Conservation (phyloP, 1,140 invertebrate species). For the Sarcophaga peregrina region DNA sequence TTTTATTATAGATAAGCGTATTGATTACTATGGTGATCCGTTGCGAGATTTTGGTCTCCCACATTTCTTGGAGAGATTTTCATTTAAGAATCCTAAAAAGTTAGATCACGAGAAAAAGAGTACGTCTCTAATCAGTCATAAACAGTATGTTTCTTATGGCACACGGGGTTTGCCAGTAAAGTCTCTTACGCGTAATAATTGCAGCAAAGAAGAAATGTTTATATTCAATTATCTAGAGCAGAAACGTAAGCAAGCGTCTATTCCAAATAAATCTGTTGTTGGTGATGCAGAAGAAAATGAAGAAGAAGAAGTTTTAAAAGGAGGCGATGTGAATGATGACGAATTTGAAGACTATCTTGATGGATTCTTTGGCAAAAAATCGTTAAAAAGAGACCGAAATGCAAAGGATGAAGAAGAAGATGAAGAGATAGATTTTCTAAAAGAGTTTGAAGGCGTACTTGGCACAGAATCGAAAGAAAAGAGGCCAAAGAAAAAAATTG, state of each 20-base stretch:
- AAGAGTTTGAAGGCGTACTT: conserved; percentile 59
- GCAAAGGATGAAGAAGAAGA: conserved; percentile 62
- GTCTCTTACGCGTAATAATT: conserved; percentile 56
- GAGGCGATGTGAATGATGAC: conserved; percentile 82
- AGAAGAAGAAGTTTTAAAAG: conserved; percentile 64
- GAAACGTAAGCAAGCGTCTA: conserved; percentile 57
- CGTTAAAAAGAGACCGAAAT: conserved; percentile 62
- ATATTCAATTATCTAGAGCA: conserved; percentile 65
- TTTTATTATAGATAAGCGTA: conserved; percentile 71
- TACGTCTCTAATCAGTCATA: conserved; percentile 55
- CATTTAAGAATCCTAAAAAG: conserved; percentile 96
- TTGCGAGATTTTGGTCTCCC: conserved; percentile 90
- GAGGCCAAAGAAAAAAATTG: conserved; percentile 46
- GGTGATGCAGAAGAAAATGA: conserved; percentile 49
- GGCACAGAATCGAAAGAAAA: conserved; percentile 52
- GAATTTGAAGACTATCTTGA: conserved; percentile 86
- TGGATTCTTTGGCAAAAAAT: conserved; percentile 69
- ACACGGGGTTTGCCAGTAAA: conserved; percentile 58
- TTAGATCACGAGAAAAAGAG: conserved; percentile 66
- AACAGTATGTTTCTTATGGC: conserved; percentile 56
- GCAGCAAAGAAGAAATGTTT: conserved; percentile 64
- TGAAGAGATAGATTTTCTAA: conserved; percentile 61
- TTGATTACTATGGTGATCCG: conserved; percentile 92
- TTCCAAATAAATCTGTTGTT: conserved; percentile 54
- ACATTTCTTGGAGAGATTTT: conserved; percentile 92